Base-by-base conservation (phyloP, 2,113 vertebrate species). In the Micronycteris hirsuta region DNA sequence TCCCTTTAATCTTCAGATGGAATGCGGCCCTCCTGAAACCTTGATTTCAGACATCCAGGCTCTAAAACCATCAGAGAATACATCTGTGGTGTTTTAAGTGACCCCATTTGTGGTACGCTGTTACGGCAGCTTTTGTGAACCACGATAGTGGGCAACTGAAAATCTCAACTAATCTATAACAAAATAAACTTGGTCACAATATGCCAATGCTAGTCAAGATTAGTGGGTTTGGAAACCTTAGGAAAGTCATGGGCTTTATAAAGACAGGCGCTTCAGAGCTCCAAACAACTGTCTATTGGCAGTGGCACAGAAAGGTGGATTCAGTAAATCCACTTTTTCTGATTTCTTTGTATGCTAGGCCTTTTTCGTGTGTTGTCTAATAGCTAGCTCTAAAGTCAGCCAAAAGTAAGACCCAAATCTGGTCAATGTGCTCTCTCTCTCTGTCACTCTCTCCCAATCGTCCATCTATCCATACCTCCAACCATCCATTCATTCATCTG, bases 251-350 rank as follows among this genome's bases (percentile, higher is more conserved):
- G 26, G 31, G 58, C 61, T 82, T 95, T 54, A 84, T 83, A 15
- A 86, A 43, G 65, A 96, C 49, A 91, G 61, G 24, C 71, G 65
- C n/a, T 71, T 0, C 43, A 67, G 86, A 82, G 1, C 54, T 93
- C 80, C 54, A 52, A 70, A 87, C 10, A 93, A 84, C 49, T 85
- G 14, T 41, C 81, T 74, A 1, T 12, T 86, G 33, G 43, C 82
- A 83, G 15, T 33, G 86, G n/a, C 33, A 74, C 24, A 73, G 45
- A 92, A 88, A 85, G 56, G 36, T 63, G 43, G 43, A 94, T 70
- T 89, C 33, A 56, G 14, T 61, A 81, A 87, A 87, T 78, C 74
- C 86, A 63, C 13, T 33, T 84, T 96, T 96, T 61, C 52, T 87
- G 33, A n/a, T 89, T 54, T 67, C 26, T 92, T 54, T 81, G 38